Percentiles rank a stretch among this genome's conserved stretches.
These are phyloP conservation scores for Nephrotoma appendiculata DNA, from an alignment of 2,888 invertebrate genomes.

Conservation along the genomic window DNA sequence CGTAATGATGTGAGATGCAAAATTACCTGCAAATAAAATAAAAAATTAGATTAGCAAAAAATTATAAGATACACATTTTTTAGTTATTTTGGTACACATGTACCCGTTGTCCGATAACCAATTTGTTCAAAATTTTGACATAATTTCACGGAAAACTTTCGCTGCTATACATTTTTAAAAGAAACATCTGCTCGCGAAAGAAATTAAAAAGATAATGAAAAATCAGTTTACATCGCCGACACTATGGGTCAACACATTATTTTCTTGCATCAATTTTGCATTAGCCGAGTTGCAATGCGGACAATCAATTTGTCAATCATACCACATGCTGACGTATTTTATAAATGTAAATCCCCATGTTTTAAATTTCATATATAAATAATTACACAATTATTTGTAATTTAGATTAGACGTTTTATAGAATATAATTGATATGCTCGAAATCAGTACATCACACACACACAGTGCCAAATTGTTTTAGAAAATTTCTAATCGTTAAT, in stretches of 20 bases:
- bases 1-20: not conserved
- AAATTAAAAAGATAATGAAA: not conserved
- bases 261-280: not conserved
- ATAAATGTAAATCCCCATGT: not conserved
- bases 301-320: not conserved
- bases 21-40: not conserved
- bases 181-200: not conserved
- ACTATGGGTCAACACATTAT: not conserved
- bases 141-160: not conserved
- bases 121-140: not conserved
- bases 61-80: not conserved
- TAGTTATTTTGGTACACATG: not conserved
- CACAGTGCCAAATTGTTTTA: not conserved
- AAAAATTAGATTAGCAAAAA: not conserved
- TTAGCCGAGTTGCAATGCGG: not conserved
- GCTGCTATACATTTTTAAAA: not conserved
- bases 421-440: not conserved
- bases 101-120: not conserved
- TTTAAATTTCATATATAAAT: not conserved
- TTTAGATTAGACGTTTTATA: not conserved
- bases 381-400: not conserved
- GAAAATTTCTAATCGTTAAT: not conserved
- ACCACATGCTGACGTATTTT: not conserved
- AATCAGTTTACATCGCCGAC: not conserved
- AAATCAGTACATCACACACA: not conserved